Evolutionary conservation across 2,797 vertebrate genomes (phyloP), one percentile per base, ranked within the genome.

Genomic region (Phoebastria nigripes): DNA sequence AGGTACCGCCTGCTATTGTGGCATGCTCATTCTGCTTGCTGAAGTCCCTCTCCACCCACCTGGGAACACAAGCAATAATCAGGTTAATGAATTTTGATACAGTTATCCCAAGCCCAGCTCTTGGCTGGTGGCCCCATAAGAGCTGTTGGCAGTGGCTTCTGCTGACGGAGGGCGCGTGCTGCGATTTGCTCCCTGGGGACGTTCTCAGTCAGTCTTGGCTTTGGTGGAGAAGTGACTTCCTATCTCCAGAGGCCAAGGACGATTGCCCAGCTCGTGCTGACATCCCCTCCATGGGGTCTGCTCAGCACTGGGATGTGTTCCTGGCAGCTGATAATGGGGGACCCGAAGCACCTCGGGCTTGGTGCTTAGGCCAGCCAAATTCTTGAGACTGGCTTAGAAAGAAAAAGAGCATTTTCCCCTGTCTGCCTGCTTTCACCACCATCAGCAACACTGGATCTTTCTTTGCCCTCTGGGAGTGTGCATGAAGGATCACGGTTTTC

Each of bases 251-350:
- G 37, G 9, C 41, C 12, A 22, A 71, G 44, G 52, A 31, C 22
- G 0, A 0, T 4, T 46, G 20, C 28, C 28, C 39, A 62, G 14
- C 8, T 0, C 2, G 31, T 5, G 8, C n/a, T 89, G 61, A 42
- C 24, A 22, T 54, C 29, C 17, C 13, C 19, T 70, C 55, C 3
- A 0, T 52, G 39, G 24, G 37, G 4, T 65, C 42, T 69, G 31
- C 21, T 58, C 65, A 69, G 41, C 44, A 14, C 6, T 76, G 42
- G 16, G 41, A 6, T 18, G 14, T 66, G 29, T 7, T 71, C 17
- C 28, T 79, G 29, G 31, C 24, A 84, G 39, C 56, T 74, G 44
- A n/a, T 49, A 15, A 28, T 25, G 29, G 5, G 20, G 8, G 4
- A 69, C 22, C 9, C 0, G 0, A 76, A 74, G 33, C 13, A 69